Conservation (phyloP, 2,113 vertebrate genomes). For the Suncus etruscus region DNA sequence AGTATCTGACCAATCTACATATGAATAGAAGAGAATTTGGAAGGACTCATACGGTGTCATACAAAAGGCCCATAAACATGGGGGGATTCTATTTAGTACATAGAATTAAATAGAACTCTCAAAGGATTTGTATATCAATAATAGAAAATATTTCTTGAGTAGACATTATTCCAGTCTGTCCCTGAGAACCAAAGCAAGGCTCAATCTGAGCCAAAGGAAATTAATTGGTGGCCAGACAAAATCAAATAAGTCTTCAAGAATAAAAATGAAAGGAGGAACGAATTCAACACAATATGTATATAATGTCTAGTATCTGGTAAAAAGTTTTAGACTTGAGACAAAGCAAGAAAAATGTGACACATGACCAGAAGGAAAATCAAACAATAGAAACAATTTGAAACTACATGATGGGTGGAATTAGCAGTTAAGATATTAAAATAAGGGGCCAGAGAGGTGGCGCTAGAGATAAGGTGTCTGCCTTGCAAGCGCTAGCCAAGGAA, state of each 20-base stretch:
- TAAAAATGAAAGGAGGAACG: background rate
- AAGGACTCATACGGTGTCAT: background rate
- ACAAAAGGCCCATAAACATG: no score
- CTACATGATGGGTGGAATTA: slow-evolving; percentile 17
- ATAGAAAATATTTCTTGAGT: background rate
- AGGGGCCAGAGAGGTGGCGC: no score
- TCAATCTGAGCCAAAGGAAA: background rate
- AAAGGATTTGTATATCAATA: background rate
- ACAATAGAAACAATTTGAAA: background rate
- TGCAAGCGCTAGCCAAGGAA: no score
- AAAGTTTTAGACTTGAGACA: background rate
- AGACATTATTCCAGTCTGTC: background rate
- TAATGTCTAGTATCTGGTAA: background rate
- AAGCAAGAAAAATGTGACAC: background rate
- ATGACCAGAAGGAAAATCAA: background rate
- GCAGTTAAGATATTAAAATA: no score
- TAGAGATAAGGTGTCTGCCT: no score
- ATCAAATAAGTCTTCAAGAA: background rate
- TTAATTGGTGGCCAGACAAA: background rate
- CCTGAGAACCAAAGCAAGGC: background rate
- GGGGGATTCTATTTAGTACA: background rate
- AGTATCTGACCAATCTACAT: background rate
- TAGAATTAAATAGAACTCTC: background rate
- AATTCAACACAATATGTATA: background rate
- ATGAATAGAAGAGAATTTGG: background rate